Percentiles rank a stretch among this genome's conserved stretches.
Evolutionary conservation across 2,797 vertebrate species (phyloP).

Genomic region (Peromyscus nudipes): DNA sequence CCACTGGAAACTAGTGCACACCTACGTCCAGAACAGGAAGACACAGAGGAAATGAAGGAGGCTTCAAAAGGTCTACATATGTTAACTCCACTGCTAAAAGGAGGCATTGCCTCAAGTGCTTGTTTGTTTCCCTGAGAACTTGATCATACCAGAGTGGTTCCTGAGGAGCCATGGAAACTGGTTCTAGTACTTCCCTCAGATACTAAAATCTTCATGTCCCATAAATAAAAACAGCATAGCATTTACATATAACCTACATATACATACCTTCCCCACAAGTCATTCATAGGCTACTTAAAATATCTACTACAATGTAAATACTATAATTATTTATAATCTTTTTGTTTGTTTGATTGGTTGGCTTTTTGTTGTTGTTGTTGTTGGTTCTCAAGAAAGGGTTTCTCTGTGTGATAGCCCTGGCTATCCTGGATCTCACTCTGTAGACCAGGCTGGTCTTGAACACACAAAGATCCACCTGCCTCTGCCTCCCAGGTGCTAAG

Average conservation of each 20-base stretch:
- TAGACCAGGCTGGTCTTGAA: not conserved
- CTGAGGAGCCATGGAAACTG: not conserved
- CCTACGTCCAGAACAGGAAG: conserved; percentile 25
- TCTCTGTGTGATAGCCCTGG: not conserved
- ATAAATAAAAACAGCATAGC: not conserved
- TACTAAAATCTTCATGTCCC: not conserved
- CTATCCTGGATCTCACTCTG: not conserved
- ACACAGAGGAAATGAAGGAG: not conserved
- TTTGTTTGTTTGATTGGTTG: not conserved
- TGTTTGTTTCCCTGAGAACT: not conserved
- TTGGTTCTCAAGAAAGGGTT: not conserved
- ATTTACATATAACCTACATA: not conserved
- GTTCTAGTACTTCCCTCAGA: not conserved
- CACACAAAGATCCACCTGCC: not conserved
- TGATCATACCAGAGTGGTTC: not conserved
- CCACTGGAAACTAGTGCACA: conserved; percentile 6
- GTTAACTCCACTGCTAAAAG: conserved; percentile 19
- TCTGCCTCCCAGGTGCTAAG: not conserved
- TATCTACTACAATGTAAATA: not conserved
- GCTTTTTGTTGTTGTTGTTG: too few relatives aligned
- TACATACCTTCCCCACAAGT: not conserved
- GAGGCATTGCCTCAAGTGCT: not conserved
- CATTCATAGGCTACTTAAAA: not conserved
- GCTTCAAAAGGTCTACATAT: not conserved
- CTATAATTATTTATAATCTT: not conserved